phyloP scores from a whole-genome alignment of 2,888 invertebrate species.

The Cantharis lateralis region DNA sequence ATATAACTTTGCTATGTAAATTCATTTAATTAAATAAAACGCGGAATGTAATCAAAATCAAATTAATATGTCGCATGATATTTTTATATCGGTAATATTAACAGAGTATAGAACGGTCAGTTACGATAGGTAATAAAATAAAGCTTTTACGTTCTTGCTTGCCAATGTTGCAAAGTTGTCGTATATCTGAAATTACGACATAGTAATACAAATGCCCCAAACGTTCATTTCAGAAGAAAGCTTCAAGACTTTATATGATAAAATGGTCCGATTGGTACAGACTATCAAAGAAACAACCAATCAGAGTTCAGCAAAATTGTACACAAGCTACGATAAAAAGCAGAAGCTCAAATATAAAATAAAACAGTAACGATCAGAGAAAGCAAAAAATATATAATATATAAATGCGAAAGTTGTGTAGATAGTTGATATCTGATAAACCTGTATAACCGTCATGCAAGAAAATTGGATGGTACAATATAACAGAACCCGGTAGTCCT shows the following conservation, averaged over 20 bases:
- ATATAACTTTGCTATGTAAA: neutral
- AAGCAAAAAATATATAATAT: slow-evolving; percentile 28
- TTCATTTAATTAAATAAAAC: neutral
- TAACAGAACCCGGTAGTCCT: slow-evolving; percentile 6
- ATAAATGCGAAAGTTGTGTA: slow-evolving; percentile 32
- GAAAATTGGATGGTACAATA: slow-evolving; percentile 31
- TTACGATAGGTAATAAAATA: neutral
- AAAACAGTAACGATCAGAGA: slow-evolving; percentile 34
- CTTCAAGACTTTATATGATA: slow-evolving; percentile 34
- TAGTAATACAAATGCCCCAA: slow-evolving; percentile 19
- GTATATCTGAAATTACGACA: slow-evolving; percentile 23
- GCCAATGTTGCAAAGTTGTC: slow-evolving; percentile 3
- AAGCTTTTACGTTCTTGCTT: neutral
- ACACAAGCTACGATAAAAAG: slow-evolving; percentile 32
- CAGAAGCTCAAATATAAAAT: slow-evolving; percentile 36
- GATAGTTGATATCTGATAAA: slow-evolving; percentile 38
- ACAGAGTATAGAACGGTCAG: neutral
- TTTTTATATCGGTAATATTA: neutral
- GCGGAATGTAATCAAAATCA: neutral
- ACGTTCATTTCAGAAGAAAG: slow-evolving; percentile 29
- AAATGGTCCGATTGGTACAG: slow-evolving; percentile 33
- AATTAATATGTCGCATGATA: neutral
- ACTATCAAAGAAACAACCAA: slow-evolving; percentile 35
- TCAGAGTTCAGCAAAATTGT: slow-evolving; percentile 29
- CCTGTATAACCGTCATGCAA: slow-evolving; percentile 34